A percentile compares a stretch with the other conserved stretches of the same genome.
Evolutionary conservation across 2,888 invertebrate genomes (phyloP).

Genomic region (Cerastis leucographa): DNA sequence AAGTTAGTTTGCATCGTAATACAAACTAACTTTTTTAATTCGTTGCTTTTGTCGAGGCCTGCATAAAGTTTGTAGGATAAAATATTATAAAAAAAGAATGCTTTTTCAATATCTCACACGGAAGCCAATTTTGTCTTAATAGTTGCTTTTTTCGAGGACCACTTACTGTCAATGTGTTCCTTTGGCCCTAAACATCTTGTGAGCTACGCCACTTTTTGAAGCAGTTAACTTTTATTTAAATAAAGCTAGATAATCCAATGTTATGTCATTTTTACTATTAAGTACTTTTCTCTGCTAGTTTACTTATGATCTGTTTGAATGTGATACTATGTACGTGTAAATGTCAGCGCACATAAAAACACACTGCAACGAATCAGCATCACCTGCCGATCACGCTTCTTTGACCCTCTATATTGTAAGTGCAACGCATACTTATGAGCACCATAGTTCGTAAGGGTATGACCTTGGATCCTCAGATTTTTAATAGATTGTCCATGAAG

Average conservation of each 20-base stretch:
- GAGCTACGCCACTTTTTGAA: not conserved
- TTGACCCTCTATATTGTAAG: not conserved
- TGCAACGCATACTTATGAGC: not conserved
- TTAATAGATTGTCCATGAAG: not conserved
- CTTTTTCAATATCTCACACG: not conserved
- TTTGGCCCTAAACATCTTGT: not conserved
- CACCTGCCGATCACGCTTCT: not conserved
- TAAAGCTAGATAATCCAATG: conserved; percentile 25
- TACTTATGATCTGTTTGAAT: conserved; percentile 33
- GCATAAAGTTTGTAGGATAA: not conserved
- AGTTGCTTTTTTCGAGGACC: conserved; percentile 14
- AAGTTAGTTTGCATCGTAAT: too few species aligned
- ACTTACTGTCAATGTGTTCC: not conserved
- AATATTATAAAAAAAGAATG: not conserved
- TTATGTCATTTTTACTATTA: conserved; percentile 11
- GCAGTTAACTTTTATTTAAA: conserved; percentile 8
- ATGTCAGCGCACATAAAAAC: not conserved
- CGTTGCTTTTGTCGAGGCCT: not conserved
- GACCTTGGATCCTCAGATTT: not conserved
- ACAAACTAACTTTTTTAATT: not conserved
- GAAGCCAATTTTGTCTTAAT: not conserved
- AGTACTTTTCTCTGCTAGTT: conserved; percentile 33
- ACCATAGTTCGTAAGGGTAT: not conserved
- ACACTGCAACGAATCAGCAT: not conserved
- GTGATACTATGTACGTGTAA: not conserved